phyloP scores from a whole-genome alignment of 2,797 vertebrate genomes.

The Heteromormyrus szaboi region DNA sequence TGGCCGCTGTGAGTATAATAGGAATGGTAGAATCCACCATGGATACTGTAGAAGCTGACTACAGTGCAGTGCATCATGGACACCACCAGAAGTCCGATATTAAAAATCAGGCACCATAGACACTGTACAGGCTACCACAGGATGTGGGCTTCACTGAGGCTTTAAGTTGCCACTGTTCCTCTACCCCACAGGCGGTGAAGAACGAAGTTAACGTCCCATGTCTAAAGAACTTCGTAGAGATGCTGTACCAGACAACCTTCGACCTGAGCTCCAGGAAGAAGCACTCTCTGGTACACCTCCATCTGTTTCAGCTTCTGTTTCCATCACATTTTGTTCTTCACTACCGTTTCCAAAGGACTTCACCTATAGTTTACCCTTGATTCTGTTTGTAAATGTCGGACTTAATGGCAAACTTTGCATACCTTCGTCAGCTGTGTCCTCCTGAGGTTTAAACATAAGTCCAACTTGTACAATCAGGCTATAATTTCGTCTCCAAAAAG shows the following conservation, averaged over 20 bases:
- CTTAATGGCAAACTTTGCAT: not conserved
- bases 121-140: not conserved
- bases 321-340: not conserved
- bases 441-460: not conserved
- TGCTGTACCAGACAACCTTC: conserved; percentile 98
- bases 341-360: not conserved
- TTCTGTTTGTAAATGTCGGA: not conserved
- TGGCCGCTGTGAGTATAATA: conserved; percentile 87
- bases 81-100: not conserved
- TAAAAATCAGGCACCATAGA: not conserved
- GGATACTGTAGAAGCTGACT: not conserved
- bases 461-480: not conserved
- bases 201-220: conserved; percentile 99
- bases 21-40: not conserved
- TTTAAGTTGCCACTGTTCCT: not conserved
- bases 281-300: conserved; percentile 83
- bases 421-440: not conserved
- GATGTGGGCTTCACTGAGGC: not conserved
- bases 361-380: not conserved
- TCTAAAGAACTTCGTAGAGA: conserved; percentile 98
- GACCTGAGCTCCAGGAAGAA: conserved; percentile 98
- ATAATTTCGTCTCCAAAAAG: not conserved
- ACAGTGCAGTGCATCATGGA: not conserved
- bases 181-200: conserved; percentile 83
- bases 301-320: not conserved